Conservation (phyloP, 30 jellyfish, hydroid and myxozoan species). For the Pelagia noctiluca region DNA sequence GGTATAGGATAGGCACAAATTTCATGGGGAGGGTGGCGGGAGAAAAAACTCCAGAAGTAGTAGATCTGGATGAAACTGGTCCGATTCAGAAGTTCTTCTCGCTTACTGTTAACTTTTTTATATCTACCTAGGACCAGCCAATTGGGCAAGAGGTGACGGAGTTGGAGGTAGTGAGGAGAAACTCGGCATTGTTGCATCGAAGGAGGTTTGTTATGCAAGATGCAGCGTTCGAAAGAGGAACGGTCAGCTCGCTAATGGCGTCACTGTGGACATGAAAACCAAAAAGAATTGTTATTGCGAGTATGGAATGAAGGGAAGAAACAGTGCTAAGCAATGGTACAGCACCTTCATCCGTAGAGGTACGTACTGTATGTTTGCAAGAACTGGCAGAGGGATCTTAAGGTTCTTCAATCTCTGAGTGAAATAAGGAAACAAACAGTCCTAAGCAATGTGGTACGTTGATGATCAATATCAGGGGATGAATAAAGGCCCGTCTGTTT, state of each 20-base stretch:
- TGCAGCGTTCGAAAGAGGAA: conserved; percentile 44
- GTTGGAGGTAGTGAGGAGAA: conserved; percentile 64
- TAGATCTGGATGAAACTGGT: too few species aligned
- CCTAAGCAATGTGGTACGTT: too few species aligned
- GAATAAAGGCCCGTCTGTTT: too few species aligned
- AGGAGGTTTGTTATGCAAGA: conserved; percentile 54
- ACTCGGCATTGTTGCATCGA: conserved; percentile 59
- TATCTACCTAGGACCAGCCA: conserved; percentile 59
- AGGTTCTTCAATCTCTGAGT: too few species aligned
- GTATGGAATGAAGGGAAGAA: conserved; percentile 62
- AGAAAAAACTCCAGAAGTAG: too few species aligned
- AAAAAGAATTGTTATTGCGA: conserved; percentile 61
- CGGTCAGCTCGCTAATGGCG: conserved; percentile 74
- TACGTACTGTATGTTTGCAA: background rate
- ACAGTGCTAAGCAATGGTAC: conserved; percentile 26
- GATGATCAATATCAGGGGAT: too few species aligned
- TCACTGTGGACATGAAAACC: conserved; percentile 57
- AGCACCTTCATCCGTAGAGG: conserved; percentile 60
- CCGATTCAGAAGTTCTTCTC: too few species aligned
- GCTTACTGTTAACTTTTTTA: too few species aligned
- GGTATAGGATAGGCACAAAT: too few species aligned
- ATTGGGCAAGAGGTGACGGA: conserved; percentile 64
- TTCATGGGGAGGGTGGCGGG: too few species aligned
- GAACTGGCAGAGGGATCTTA: too few species aligned
- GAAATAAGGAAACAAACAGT: too few species aligned